phyloP scores from a whole-genome alignment of 2,797 vertebrate genomes.

The Oceanodroma leucorhoa region DNA sequence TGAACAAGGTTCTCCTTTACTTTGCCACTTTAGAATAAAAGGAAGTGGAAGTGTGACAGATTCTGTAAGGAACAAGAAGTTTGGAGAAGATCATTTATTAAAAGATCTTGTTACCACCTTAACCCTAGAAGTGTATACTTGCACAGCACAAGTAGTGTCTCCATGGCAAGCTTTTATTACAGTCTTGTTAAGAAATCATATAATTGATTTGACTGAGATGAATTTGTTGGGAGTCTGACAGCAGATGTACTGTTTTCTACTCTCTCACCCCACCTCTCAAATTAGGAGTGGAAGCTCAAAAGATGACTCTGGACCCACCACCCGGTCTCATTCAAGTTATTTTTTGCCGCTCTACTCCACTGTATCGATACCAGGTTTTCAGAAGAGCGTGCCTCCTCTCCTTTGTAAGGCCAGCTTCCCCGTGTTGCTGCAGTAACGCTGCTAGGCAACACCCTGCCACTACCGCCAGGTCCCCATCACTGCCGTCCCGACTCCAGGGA shows the following conservation, averaged over 20 bases:
- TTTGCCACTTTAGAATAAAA: background rate
- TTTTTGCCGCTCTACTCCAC: background rate
- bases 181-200: background rate
- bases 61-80: background rate
- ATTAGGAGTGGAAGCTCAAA: background rate
- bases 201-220: background rate
- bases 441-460: constrained; percentile 21
- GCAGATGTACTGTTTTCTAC: background rate
- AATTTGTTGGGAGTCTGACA: background rate
- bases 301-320: background rate
- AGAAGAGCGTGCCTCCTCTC: background rate
- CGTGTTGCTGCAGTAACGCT: background rate
- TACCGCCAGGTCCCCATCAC: background rate
- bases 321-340: background rate
- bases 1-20: background rate
- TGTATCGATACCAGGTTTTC: background rate
- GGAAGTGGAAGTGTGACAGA: background rate
- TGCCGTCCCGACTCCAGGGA: background rate
- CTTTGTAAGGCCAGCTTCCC: background rate
- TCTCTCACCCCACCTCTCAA: background rate
- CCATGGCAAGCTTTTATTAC: constrained; percentile 19
- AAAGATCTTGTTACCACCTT: constrained; percentile 19
- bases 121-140: background rate
- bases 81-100: background rate
- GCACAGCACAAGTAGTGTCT: background rate